Percentiles rank a stretch among this genome's conserved stretches.
These are phyloP conservation scores for Calliphora vomitoria DNA, from an alignment of 2,888 invertebrate species.

Conservation along the genomic window DNA sequence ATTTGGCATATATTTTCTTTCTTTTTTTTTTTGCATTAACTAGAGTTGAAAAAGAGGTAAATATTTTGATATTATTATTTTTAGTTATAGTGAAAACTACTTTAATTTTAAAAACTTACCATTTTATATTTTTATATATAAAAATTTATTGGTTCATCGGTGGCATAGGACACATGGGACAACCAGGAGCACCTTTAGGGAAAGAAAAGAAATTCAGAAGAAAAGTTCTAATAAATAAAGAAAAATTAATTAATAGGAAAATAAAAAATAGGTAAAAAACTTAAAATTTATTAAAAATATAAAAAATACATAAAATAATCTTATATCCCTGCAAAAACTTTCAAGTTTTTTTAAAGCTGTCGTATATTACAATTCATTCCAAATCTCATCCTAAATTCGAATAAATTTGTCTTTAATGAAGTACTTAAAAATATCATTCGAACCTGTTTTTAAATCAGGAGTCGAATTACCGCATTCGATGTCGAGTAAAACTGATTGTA, in stretches of 20 bases:
- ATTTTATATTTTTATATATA: constrained; percentile 71
- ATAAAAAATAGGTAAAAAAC: neutral
- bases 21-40: constrained; percentile 69
- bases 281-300: neutral
- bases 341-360: too few species aligned
- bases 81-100: neutral
- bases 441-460: too few species aligned
- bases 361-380: too few species aligned
- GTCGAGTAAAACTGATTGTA: too few species aligned
- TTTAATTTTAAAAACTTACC: constrained; percentile 60
- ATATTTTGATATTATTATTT: neutral
- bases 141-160: constrained; percentile 82
- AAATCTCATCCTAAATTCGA: too few species aligned
- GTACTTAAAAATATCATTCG: too few species aligned
- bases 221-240: constrained; percentile 53
- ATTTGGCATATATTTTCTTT: constrained; percentile 79
- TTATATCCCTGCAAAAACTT: too few species aligned
- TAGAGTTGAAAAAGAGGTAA: constrained; percentile 62
- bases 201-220: constrained; percentile 46
- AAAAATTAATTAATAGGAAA: constrained; percentile 17
- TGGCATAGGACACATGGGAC: constrained; percentile 82
- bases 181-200: constrained; percentile 78
- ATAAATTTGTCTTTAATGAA: too few species aligned
- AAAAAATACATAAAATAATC: neutral
- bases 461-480: too few species aligned